A percentile compares a stretch with the other conserved stretches of the same genome.
Evolutionary conservation across 2,888 invertebrate species (phyloP).

Genomic region (Parelbella ahira): DNA sequence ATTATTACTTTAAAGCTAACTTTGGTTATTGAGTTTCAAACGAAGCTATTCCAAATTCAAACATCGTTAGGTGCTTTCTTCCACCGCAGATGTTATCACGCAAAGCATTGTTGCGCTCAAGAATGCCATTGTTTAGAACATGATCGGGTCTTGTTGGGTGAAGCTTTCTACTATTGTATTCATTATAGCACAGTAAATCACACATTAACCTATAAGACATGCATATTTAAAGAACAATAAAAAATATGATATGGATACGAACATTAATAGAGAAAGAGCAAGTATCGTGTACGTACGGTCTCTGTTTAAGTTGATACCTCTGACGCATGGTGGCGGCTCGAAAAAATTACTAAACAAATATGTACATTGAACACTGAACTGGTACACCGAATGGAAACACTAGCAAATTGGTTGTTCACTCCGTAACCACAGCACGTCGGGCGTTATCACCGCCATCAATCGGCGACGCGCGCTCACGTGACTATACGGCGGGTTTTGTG

Average conservation of each 20-base stretch:
- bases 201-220: too few species aligned
- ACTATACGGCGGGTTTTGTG: too few species aligned
- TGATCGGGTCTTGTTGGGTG: slow-evolving; percentile 35
- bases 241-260: slow-evolving; percentile 24
- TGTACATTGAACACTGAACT: slow-evolving; percentile 39
- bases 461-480: too few species aligned
- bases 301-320: slow-evolving; percentile 74
- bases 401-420: slow-evolving; percentile 53
- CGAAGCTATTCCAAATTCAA: slow-evolving; percentile 19
- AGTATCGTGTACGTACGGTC: slow-evolving; percentile 69
- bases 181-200: slow-evolving; percentile 41
- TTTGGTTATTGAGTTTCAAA: too few species aligned
- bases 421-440: slow-evolving; percentile 51
- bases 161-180: slow-evolving; percentile 65
- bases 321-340: slow-evolving; percentile 66
- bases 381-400: slow-evolving; percentile 51
- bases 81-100: slow-evolving; percentile 37
- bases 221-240: slow-evolving; percentile 17
- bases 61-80: slow-evolving; percentile 15
- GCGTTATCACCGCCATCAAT: slow-evolving; percentile 41
- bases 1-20: too few species aligned
- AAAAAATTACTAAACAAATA: slow-evolving; percentile 2
- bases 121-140: slow-evolving; percentile 61
- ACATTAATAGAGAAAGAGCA: slow-evolving; percentile 6
- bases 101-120: slow-evolving; percentile 37